Conservation (phyloP, 2,888 invertebrate species). For the Diarsia rubi region DNA sequence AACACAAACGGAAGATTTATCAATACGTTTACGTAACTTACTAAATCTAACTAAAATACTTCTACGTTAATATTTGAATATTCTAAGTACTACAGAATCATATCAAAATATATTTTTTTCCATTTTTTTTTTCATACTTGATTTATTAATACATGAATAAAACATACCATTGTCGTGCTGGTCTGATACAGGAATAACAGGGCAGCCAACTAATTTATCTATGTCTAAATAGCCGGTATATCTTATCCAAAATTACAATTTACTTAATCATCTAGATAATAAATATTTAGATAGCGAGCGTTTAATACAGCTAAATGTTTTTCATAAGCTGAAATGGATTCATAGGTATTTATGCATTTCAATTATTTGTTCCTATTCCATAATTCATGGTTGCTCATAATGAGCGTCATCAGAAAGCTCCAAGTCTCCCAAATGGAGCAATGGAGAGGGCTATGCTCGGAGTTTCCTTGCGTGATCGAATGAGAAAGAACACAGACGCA, state of each 20-base stretch:
- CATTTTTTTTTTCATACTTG: too few relatives aligned
- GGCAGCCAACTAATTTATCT: conserved; percentile 60
- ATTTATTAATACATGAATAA: conserved; percentile 1
- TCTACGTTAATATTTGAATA: background rate
- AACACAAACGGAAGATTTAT: background rate
- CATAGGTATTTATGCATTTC: background rate
- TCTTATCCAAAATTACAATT: conserved; percentile 77
- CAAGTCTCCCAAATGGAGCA: too few relatives aligned
- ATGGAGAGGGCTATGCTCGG: too few relatives aligned
- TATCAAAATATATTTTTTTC: too few relatives aligned
- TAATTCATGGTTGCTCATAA: too few relatives aligned
- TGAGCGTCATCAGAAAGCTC: too few relatives aligned
- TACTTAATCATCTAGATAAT: conserved; percentile 59
- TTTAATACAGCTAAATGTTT: conserved; percentile 18
- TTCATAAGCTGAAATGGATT: conserved; percentile 15
- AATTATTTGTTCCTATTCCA: background rate
- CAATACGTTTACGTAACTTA: conserved; percentile 24
- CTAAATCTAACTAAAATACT: background rate
- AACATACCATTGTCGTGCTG: conserved; percentile 83
- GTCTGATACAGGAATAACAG: conserved; percentile 70
- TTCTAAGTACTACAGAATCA: too few relatives aligned
- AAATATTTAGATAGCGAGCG: conserved; percentile 50
- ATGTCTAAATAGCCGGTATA: conserved; percentile 70
- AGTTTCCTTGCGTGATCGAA: too few relatives aligned
- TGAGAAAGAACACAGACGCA: too few relatives aligned